Evolutionary conservation across 2,113 vertebrate genomes (phyloP).

Genomic region (Heterocephalus glaber): DNA sequence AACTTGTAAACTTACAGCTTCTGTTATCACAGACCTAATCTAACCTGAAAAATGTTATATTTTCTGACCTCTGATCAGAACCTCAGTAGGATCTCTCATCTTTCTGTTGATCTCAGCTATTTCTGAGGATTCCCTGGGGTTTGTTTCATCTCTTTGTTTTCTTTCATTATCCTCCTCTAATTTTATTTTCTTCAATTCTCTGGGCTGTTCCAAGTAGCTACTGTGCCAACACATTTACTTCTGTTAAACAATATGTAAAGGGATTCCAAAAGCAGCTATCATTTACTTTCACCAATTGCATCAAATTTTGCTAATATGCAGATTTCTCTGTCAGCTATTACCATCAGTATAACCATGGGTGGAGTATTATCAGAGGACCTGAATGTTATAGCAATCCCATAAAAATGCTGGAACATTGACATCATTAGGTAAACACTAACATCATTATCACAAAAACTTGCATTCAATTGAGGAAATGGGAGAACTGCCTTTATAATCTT

Average conservation of each 20-base stretch:
- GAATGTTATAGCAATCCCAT: not conserved
- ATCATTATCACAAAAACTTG: not conserved
- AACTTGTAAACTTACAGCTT: not conserved
- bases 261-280: not conserved
- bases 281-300: not conserved
- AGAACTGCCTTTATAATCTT: not conserved
- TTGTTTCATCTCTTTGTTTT: not conserved
- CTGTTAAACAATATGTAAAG: not conserved
- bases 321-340: not conserved
- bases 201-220: not conserved
- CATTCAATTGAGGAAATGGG: not conserved
- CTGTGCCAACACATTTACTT: not conserved
- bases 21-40: not conserved
- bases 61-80: too few relatives aligned
- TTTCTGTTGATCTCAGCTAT: not conserved
- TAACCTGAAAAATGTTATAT: not conserved
- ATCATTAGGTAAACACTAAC: not conserved
- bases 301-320: not conserved
- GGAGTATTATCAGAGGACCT: not conserved
- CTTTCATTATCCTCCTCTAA: not conserved
- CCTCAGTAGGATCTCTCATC: not conserved
- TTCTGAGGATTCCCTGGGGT: not conserved
- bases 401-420: not conserved
- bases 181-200: not conserved
- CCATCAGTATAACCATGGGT: not conserved